A percentile compares a stretch with the other conserved stretches of the same genome.
phyloP scores from a whole-genome alignment of 2,113 vertebrate species.

The Geococcyx californianus region DNA sequence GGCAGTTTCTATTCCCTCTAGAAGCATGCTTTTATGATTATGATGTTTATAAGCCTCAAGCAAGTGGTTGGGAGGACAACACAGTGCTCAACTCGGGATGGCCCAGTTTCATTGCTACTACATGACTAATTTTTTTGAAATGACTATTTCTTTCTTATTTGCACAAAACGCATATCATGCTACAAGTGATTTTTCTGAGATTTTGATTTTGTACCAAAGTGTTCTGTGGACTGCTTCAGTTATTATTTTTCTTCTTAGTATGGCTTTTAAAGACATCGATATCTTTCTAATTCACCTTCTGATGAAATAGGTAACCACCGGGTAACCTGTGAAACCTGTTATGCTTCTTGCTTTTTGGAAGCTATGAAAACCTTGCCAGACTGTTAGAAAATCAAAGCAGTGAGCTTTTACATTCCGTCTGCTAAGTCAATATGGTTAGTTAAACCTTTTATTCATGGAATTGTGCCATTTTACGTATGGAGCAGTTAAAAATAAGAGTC shows the following conservation, averaged over 20 bases:
- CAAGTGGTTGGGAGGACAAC: background rate
- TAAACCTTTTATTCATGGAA: background rate
- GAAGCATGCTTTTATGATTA: background rate
- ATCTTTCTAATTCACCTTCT: background rate
- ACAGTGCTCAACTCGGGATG: background rate
- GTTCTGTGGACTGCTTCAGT: background rate
- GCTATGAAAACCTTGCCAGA: background rate
- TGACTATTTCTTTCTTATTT: background rate
- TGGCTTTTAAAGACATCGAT: background rate
- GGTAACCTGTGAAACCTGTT: background rate
- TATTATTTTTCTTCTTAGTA: background rate
- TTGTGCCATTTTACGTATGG: background rate
- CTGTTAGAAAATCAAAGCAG: background rate
- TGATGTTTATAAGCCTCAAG: constrained; percentile 10
- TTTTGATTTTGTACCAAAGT: background rate
- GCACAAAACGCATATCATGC: background rate
- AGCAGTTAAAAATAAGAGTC: background rate
- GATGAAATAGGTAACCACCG: background rate
- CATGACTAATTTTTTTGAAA: background rate
- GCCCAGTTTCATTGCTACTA: constrained; percentile 4
- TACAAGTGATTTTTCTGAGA: background rate
- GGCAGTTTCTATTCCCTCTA: constrained; percentile 45
- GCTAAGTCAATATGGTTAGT: background rate
- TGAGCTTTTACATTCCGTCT: background rate
- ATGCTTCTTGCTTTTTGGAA: background rate